Evolutionary conservation across 2,797 vertebrate species (phyloP).

Genomic region (Melanotaenia pygmaea): DNA sequence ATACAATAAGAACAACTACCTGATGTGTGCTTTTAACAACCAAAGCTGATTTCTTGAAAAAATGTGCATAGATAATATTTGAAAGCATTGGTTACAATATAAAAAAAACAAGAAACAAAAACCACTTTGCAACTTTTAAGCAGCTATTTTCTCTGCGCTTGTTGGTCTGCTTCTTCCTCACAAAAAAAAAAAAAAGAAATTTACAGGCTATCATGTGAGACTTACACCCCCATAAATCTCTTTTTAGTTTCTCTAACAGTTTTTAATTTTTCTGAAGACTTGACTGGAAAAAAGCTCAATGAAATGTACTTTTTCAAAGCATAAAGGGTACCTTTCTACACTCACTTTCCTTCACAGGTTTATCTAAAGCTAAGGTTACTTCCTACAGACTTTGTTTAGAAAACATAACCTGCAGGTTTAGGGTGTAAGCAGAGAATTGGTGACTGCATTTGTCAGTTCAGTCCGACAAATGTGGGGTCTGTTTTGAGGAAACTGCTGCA

Average conservation of each 20-base stretch:
- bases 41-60: not conserved
- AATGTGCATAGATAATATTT: too few relatives aligned
- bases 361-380: not conserved
- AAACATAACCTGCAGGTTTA: constrained; percentile 47
- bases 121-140: not conserved
- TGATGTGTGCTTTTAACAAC: not conserved
- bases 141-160: constrained; percentile 15
- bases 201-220: constrained; percentile 17
- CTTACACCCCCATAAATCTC: constrained; percentile 15
- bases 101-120: not conserved
- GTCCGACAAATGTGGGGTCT: not conserved
- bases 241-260: not conserved
- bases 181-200: constrained; percentile 21
- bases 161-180: constrained; percentile 17
- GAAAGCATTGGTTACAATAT: not conserved
- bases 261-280: constrained; percentile 7
- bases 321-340: not conserved
- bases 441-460: constrained; percentile 13
- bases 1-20: not conserved
- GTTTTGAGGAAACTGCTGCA: not conserved
- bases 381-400: constrained; percentile 39
- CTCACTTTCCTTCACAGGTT: not conserved
- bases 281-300: not conserved
- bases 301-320: not conserved
- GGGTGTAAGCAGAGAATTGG: constrained; percentile 26